Evolutionary conservation across 2,797 vertebrate species (phyloP), one percentile per base, ranked within the genome.

Genomic region (Enteromius radiatus): DNA sequence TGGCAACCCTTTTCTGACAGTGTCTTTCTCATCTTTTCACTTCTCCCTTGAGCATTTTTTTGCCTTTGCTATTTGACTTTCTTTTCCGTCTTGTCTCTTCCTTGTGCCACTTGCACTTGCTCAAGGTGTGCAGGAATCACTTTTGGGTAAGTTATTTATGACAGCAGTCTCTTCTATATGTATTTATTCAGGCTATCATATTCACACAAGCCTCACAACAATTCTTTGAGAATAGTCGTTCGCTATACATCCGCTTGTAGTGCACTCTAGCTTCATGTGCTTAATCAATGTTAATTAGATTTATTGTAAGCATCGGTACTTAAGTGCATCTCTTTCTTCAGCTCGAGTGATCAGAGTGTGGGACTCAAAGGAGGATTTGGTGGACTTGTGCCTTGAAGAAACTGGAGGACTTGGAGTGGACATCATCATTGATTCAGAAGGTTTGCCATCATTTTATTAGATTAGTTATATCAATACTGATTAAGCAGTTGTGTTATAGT

Each of bases 371-470:
- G 91, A 91, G 1, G 95, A 96, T 19, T 88, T 98, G 84, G 94
- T 96, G 67, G 93, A 96, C 7, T 93, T 90, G 36, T 96, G 97
- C 79, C 85, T 98, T 90, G 98, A 99, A 91, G 98, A 99, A 93
- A 99, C 97, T 0, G 97, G 97, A 23, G 97, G 97, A 82, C 93
- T 99, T 56, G 98, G 98, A 69, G 95, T 98, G 82, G 97, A 99
- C 83, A 95, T 97, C n/a, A 92, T 98, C 15, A 84, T 99, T 7
- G 97, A 99, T 87, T 93, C 95, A 86, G 97, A 97, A 96, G 98
- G 97, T 98, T 33, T 65, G 33, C 3, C 2, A 23, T 26, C 17
- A 31, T 15, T 81, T 52, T n/a, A 17, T 0, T 41, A 8, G 8
- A 38, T 38, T 17, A 64, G 6, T 31, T 77, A n/a, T 9, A 54